Evolutionary conservation across 2,113 vertebrate genomes (phyloP).

Genomic region (Lathamus discolor): DNA sequence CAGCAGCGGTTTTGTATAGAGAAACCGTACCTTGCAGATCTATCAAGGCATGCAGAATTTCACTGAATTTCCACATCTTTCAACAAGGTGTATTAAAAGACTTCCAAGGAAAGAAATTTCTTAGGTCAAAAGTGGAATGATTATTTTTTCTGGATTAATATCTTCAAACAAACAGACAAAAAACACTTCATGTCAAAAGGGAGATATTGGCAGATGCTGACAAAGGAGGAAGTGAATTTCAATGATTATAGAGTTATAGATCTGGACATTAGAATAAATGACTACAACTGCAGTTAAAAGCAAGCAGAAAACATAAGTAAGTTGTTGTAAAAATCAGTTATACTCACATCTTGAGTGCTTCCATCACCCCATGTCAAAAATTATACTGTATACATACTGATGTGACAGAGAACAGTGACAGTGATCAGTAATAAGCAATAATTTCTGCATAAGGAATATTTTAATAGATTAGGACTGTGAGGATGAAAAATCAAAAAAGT

Average conservation of each 20-base stretch:
- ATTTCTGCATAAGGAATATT: background rate
- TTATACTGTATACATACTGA: background rate
- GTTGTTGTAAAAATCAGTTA: background rate
- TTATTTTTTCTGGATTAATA: background rate
- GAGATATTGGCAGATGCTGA: background rate
- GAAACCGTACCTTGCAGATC: background rate
- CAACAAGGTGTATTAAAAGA: background rate
- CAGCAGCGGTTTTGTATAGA: background rate
- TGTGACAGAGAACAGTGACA: background rate
- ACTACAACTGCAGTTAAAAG: background rate
- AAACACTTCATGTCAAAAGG: background rate
- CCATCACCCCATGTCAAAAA: background rate
- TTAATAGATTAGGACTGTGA: background rate
- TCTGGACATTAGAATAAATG: background rate
- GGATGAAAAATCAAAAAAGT: background rate
- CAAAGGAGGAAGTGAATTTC: background rate
- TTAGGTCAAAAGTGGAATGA: background rate
- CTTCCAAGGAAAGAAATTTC: background rate
- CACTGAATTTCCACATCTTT: background rate
- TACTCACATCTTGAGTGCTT: background rate
- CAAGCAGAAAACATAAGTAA: background rate
- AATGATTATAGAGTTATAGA: background rate
- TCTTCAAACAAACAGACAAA: background rate
- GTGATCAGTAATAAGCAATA: background rate
- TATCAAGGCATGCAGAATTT: background rate